Base-by-base conservation (phyloP, 2,113 vertebrate species). In the Brachyistius frenatus region DNA sequence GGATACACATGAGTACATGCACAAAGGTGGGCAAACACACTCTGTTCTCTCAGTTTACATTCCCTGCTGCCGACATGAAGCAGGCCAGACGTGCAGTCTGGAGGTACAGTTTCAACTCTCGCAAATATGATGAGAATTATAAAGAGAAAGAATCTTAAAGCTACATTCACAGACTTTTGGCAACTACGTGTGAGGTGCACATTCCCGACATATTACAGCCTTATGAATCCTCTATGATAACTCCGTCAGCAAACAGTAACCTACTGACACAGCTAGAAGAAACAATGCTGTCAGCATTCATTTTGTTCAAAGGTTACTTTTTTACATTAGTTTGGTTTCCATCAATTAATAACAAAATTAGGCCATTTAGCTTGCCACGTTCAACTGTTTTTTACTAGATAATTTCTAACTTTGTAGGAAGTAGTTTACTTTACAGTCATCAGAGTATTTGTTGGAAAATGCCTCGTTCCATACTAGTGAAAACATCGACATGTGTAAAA, bases 31-130 rank as follows among this genome's bases (percentile, higher is more conserved):
- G 35, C 39, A 78, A 80, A 76, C 10, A 10, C 70, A 67, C 11
- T 13, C 31, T 81, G 39, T 37, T 44, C 49, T 44, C 57, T 73
- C 32, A 41, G 86, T 90, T 89, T 89, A 89, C 86, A 90, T 91
- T 89, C 77, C 65, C 58, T 53, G 53, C 49, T 66, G 77, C 56
- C 55, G 36, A 52, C 64, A 66, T 83, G 81, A 89, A 63, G 52
- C 52, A 80, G 53, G 33, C 52, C 84, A 84, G 78, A 61, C 52
- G 70, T 77, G 65, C 30, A 31, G 66, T 56, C 74, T 66, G 73
- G 35, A 87, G 49, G 66, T 78, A 23, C 47, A 63, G 52, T 11
- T 81, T 84, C 76, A 57, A 15, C 1, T 62, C 8, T 8, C 31
- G 14, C 8, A 41, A 31, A 68, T 14, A 53, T 57, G 44, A 81